Evolutionary conservation across 2,113 vertebrate species (phyloP).

Genomic region (Chroicocephalus ridibundus): DNA sequence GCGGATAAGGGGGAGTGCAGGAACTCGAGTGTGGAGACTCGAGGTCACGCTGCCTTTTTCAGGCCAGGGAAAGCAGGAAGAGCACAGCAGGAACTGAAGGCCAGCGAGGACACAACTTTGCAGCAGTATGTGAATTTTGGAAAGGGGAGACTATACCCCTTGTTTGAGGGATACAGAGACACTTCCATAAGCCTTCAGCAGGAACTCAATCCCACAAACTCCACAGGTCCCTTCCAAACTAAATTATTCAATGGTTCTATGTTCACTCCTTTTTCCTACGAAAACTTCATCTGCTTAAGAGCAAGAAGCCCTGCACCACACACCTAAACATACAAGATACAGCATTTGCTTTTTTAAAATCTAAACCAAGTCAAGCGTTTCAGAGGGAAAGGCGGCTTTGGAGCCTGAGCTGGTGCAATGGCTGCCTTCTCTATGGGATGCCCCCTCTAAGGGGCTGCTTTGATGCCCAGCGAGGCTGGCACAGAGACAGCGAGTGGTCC

Average conservation of each 20-base stretch:
- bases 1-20: background rate
- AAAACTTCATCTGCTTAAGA: background rate
- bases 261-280: background rate
- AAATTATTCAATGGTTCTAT: fast-evolving
- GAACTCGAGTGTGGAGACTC: background rate
- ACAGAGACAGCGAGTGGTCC: background rate
- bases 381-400: background rate
- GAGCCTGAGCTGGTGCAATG: background rate
- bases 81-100: background rate
- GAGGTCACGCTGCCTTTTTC: fast-evolving
- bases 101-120: background rate
- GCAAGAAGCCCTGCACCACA: background rate
- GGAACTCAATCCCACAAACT: background rate
- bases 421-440: background rate
- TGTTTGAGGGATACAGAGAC: background rate
- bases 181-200: background rate
- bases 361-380: background rate
- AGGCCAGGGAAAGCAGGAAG: background rate
- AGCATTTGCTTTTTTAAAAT: background rate
- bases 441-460: background rate
- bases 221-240: background rate
- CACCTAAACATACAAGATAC: background rate
- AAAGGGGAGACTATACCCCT: background rate
- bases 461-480: background rate
- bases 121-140: background rate